Base-by-base conservation (phyloP, 2,113 vertebrate genomes). In the Maccullochella peelii region DNA sequence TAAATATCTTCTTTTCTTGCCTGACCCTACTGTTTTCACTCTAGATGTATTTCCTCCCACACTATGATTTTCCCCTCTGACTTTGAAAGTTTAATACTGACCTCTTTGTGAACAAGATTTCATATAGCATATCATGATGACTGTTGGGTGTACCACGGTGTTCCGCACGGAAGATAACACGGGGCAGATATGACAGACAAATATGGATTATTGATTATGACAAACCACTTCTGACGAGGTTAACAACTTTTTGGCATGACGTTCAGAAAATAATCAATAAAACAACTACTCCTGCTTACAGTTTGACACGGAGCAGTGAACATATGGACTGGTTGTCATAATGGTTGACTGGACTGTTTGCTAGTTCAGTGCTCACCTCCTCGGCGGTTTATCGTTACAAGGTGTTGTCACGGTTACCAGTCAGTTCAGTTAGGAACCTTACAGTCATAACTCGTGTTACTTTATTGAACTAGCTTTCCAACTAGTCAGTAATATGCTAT, bases 341-440 rank as follows among this genome's bases (percentile, higher is more conserved):
- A 20, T 4, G 33, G 14, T 1, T 12, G 14, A 20, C 7, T 2
- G 5, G 36, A 23, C 38, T 5, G 52, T 25, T 8, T 1, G 42
- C n/a, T 20, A 2, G 25, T 30, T 10, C 21, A 57, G 65, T 7
- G 65, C n/a, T 77, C 44, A 54, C 20, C 49, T 44, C 8, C 52
- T 49, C 25, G 62, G 49, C 63, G 23, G 8, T 21, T 40, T 23
- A 23, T 33, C 68, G 27, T 33, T 30, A 5, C 49, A 65, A 20
- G 30, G 58, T 27, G 44, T 33, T 79, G 49, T 65, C 69, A 62
- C 63, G 50, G 61, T 75, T 79, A 68, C 15, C 40, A 10, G 18
- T 68, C 16, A 69, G 5, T 54, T 36, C 18, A 63, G 38, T 30
- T 57, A 21, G 58, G 20, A 44, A 40, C 47, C 52, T 65, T 23